These are phyloP conservation scores for Rhingia campestris DNA, from an alignment of 2,888 invertebrate species.

Conservation along the genomic window DNA sequence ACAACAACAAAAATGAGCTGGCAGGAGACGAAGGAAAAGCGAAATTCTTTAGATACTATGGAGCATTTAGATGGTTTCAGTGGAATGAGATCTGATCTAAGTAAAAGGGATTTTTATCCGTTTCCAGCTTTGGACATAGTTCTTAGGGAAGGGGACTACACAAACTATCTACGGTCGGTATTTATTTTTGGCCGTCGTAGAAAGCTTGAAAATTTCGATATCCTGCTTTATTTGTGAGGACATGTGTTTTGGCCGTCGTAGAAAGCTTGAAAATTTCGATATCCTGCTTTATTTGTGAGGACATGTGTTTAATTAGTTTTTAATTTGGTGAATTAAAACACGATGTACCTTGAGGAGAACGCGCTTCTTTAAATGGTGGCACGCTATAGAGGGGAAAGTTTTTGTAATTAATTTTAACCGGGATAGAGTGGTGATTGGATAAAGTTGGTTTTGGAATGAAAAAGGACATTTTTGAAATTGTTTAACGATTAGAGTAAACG, in stretches of 20 bases:
- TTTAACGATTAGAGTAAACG: too few species aligned
- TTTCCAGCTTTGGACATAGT: conserved; percentile 1
- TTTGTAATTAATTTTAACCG: too few species aligned
- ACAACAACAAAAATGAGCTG: conserved; percentile 22
- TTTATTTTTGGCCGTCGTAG: too few species aligned
- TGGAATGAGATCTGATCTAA: conserved; percentile 4
- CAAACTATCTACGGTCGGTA: too few species aligned
- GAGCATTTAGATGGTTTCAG: conserved; percentile 45
- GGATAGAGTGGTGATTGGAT: too few species aligned
- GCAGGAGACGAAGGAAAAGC: conserved; percentile 48
- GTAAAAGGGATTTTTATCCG: conserved; percentile 5
- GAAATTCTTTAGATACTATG: conserved; percentile 62
- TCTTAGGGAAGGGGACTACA: too few species aligned
- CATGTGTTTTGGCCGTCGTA: conserved; percentile 46
- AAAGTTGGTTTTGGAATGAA: too few species aligned
- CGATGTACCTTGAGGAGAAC: conserved; percentile 13
- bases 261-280: background rate
- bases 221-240: conserved; percentile 36
- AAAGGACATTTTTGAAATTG: too few species aligned
- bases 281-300: conserved; percentile 33
- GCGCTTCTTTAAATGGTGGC: conserved; percentile 11
- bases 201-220: background rate
- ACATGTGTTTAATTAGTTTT: conserved; percentile 68
- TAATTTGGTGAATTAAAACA: conserved; percentile 44
- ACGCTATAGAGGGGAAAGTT: background rate